Base-by-base conservation (phyloP, 2,888 invertebrate genomes). In the Drosophila sordidapex region DNA sequence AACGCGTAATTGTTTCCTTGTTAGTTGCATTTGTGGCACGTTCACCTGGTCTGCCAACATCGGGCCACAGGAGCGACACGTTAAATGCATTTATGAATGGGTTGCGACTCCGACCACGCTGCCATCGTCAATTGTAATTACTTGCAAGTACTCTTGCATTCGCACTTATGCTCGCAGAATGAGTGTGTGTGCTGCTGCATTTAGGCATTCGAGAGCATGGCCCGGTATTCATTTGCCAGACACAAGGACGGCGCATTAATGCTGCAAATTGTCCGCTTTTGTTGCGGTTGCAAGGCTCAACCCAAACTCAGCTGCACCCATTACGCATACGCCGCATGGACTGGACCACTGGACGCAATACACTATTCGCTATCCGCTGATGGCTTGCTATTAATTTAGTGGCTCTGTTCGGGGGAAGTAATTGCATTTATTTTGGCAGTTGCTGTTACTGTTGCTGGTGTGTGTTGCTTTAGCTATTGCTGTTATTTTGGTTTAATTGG, bases 71-170 rank as follows among this genome's bases (percentile, higher is more conserved):
- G 38, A 61, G 36, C 90, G 83, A 87, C 90, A 90, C 82, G 88
- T 84, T 89, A 85, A 86, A 90, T 90, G 90, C 86, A 89, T 86
- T 86, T 90, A 86, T 86, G 90, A 89, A 90, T 86, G 90, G 90
- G 59, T 65, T 72, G 65, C 65, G 69, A 63, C 71, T 35, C 61
- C 67, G 67, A 43, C 66, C 56, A 43, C 33, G 68, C 48, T 54
- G 21, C 38, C 60, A 60, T 83, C 90, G 87, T 89, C 90, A 90
- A 90, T 85, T 87, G 90, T 89, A 90, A 85, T 85, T 85, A 85
- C 85, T 90, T 89, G 89, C 76, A 81, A 81, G 87, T 58, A 66
- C 70, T 54, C 51, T 43, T 43, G 48, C 57, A 67, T 69, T 76
- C 56, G 18, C 27, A 15, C 15, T 46, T 25, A 3, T 38, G 18